Conservation (phyloP, 2,113 vertebrate species). For the Mesembrinibis cayennensis region DNA sequence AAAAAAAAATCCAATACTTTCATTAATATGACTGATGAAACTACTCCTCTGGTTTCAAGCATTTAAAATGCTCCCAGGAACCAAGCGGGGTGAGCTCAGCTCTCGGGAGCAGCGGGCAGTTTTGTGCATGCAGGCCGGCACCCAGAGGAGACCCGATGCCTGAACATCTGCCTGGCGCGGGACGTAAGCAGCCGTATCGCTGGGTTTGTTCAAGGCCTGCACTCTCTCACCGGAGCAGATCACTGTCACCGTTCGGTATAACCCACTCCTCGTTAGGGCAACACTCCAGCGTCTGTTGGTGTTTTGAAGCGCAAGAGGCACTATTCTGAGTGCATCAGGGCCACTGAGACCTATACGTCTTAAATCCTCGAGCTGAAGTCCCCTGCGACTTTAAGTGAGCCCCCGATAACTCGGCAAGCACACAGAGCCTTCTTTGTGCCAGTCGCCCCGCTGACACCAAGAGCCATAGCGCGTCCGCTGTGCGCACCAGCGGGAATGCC, state of each 20-base stretch:
- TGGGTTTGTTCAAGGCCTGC: not conserved
- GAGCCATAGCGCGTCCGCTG: not conserved
- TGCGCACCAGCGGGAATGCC: not conserved
- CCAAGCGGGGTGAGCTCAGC: not conserved
- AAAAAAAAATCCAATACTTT: not conserved
- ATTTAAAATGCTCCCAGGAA: not conserved
- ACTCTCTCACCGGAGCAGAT: not conserved
- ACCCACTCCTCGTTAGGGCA: not conserved
- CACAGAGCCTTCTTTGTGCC: constrained; percentile 27
- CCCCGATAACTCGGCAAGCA: not conserved
- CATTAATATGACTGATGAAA: not conserved
- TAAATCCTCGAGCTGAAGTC: not conserved
- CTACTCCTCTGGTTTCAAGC: not conserved
- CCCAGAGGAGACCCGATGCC: not conserved
- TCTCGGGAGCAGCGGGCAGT: fast-evolving
- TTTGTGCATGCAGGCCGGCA: fast-evolving
- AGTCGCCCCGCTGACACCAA: not conserved
- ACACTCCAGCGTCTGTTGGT: fast-evolving
- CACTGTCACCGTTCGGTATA: fast-evolving
- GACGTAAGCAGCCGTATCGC: fast-evolving
- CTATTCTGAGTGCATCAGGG: no score
- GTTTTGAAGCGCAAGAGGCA: not conserved
- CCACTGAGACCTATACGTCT: fast-evolving
- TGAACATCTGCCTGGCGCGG: fast-evolving
- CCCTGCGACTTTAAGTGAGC: not conserved